phyloP scores from a whole-genome alignment of 2,888 invertebrate genomes.

The Periphyllus acericola region DNA sequence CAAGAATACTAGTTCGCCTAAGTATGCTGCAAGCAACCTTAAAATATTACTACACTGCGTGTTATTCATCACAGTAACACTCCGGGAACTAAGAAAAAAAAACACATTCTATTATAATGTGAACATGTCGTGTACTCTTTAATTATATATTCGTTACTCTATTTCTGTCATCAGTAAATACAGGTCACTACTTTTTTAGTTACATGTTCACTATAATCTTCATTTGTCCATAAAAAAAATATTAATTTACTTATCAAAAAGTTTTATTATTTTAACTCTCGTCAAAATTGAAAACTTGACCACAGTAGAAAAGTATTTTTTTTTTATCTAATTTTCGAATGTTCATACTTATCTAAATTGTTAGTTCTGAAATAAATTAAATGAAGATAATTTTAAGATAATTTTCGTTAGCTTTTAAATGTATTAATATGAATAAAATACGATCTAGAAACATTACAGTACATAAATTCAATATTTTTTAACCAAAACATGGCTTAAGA shows the following conservation, averaged over 20 bases:
- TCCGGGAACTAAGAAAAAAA: background rate
- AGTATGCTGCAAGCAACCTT: background rate
- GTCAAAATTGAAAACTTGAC: too few relatives aligned
- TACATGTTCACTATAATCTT: background rate
- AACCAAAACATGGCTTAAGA: too few relatives aligned
- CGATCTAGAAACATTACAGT: too few relatives aligned
- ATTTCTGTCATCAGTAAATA: background rate
- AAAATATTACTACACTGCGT: constrained; percentile 24
- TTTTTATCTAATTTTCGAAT: too few relatives aligned
- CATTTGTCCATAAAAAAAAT: background rate
- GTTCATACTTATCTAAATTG: too few relatives aligned
- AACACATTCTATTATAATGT: constrained; percentile 16
- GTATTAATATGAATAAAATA: too few relatives aligned
- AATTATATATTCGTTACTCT: background rate
- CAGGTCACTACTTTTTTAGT: background rate
- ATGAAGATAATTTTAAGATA: too few relatives aligned
- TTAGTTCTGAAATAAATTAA: too few relatives aligned
- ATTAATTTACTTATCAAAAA: background rate
- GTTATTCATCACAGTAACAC: background rate
- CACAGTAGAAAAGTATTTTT: too few relatives aligned
- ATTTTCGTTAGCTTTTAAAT: too few relatives aligned
- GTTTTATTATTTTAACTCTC: background rate
- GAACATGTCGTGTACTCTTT: constrained; percentile 24
- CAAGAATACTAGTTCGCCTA: background rate
- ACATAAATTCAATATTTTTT: too few relatives aligned